These are phyloP conservation scores for Cordilura impudica DNA, from an alignment of 2,888 invertebrate genomes.

Conservation along the genomic window DNA sequence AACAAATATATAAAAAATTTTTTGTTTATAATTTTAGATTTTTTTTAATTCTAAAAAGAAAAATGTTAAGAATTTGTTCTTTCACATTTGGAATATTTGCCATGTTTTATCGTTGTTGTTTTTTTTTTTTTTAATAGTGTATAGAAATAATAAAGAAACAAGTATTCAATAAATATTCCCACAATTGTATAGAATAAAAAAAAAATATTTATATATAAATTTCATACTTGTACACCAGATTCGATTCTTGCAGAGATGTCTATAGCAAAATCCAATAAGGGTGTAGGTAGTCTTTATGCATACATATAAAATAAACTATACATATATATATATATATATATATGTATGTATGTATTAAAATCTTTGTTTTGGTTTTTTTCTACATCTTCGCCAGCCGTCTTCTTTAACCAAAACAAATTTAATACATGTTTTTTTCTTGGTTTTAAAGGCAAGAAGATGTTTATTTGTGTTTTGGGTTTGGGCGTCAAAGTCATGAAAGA, in stretches of 20 bases:
- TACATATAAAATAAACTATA: background rate
- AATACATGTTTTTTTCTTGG: conserved; percentile 5
- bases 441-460: background rate
- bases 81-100: background rate
- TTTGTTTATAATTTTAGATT: no score
- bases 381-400: background rate
- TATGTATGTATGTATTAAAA: no score
- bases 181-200: conserved; percentile 18
- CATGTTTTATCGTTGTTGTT: background rate
- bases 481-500: conserved; percentile 32
- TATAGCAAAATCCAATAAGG: conserved; percentile 13
- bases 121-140: background rate
- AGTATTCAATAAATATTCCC: conserved; percentile 29
- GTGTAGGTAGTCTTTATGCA: conserved; percentile 19
- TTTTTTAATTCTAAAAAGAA: no score
- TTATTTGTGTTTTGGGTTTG: conserved; percentile 5
- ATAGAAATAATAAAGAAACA: conserved; percentile 11
- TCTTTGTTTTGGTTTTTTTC: background rate
- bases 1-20: no score
- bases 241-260: conserved; percentile 2
- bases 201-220: background rate
- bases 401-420: conserved; percentile 10
- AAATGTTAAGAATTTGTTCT: background rate
- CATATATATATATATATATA: no score
- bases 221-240: background rate